Base-by-base conservation (phyloP, 2,113 vertebrate species). In the Chaetura pelagica region DNA sequence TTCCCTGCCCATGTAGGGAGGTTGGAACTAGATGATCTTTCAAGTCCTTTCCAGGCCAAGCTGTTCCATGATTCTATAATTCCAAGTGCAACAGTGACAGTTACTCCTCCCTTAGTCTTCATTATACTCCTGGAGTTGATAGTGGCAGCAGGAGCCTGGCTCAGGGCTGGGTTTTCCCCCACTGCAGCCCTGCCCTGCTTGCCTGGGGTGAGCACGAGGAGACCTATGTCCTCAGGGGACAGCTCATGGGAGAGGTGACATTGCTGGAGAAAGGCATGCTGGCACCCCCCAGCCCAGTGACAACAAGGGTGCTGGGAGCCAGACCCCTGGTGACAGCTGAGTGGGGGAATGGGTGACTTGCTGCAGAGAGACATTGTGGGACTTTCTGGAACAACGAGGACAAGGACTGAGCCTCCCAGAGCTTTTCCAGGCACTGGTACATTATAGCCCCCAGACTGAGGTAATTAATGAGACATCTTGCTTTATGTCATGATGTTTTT, bases 401-500 rank as follows among this genome's bases (percentile, higher is more conserved):
- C 44, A 66, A 69, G 52, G 74, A 12, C 81, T 62, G 87, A 85
- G 27, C 29, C 79, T 73, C 64, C 51, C 54, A 30, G 86, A 89
- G 52, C 90, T 73, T 48, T 79, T 46, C 20, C 49, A 76, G 93
- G 83, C 76, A 24, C 44, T 40, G 74, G 68, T 3, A 42, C 44
- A 32, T 54, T 68, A 4, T 9, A 91, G 94, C 76, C 72, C 67
- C 91, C 87, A 87, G 83, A 27, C 67, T 92, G 95, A 90, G 57
- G 77, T 94, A 95, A 95, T 93, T 90, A 89, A 89, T 55, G 76
- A 96, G 76, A 93, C 84, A 80, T 90, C 69, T 75, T 24, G 1
- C 87, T 96, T 84, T 87, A 82, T 71, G 79, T 20, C 90, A 92
- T 90, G 44, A 79, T 13, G 69, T 42, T 71, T 89, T 48, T 90